Percentiles rank a stretch among this genome's conserved stretches.
Evolutionary conservation across 2,888 invertebrate genomes (phyloP).

Genomic region (Tipula unca): DNA sequence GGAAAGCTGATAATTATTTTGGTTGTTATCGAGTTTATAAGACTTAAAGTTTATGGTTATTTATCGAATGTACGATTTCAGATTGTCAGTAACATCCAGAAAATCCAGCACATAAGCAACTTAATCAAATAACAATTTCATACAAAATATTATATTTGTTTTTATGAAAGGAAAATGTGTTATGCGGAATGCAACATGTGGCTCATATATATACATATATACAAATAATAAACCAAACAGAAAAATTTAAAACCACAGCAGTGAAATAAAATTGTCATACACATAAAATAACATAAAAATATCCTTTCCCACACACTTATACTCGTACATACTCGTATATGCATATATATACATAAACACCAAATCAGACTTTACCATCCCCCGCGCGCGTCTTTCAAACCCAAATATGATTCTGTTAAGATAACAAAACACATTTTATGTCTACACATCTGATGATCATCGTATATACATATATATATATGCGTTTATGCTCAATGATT

Average conservation of each 20-base stretch:
- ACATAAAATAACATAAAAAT: not conserved
- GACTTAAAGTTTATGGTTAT: too few relatives aligned
- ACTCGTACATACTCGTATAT: not conserved
- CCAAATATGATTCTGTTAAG: not conserved
- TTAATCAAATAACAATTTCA: too few relatives aligned
- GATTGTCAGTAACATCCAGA: too few relatives aligned
- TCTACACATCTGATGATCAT: not conserved
- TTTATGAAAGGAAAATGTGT: not conserved
- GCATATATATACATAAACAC: not conserved
- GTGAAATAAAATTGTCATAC: not conserved
- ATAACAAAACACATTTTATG: not conserved
- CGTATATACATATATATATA: not conserved
- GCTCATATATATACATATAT: not conserved
- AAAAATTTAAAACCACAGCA: not conserved
- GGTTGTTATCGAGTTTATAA: too few relatives aligned
- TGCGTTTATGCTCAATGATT: not conserved
- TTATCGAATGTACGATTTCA: too few relatives aligned
- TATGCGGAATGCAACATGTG: not conserved
- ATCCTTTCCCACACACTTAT: not conserved
- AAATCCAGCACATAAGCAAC: too few relatives aligned
- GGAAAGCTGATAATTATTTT: too few relatives aligned
- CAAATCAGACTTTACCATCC: not conserved
- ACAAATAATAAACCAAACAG: not conserved
- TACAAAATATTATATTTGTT: too few relatives aligned
- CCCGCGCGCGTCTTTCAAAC: not conserved